A percentile compares a stretch with the other conserved stretches of the same genome.
Conservation (phyloP, 2,113 vertebrate species). For the Tonatia bakeri region DNA sequence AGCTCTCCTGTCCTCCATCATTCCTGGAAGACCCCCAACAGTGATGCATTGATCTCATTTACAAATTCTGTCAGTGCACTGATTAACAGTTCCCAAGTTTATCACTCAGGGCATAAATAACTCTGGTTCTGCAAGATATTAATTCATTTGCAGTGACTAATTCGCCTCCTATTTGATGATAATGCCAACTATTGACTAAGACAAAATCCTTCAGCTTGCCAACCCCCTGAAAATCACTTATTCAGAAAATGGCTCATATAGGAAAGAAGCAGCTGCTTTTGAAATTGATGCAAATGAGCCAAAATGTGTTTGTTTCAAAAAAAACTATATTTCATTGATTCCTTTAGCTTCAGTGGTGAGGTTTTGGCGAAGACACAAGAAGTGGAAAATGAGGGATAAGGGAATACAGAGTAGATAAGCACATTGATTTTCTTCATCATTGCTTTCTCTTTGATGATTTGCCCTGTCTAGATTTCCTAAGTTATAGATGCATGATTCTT, state of each 20-base stretch:
- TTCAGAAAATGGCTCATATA: constrained; percentile 40
- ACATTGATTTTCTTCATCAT: neutral
- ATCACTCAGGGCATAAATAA: constrained; percentile 64
- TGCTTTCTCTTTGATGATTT: constrained; percentile 13
- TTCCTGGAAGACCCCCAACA: constrained; percentile 52
- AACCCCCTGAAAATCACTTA: constrained; percentile 15
- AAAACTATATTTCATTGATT: neutral
- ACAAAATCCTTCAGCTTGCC: constrained; percentile 52
- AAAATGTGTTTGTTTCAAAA: constrained; percentile 30
- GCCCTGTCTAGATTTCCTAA: constrained; percentile 14
- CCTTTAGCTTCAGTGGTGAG: constrained; percentile 5
- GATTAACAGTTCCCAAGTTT: constrained; percentile 58
- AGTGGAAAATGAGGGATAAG: neutral
- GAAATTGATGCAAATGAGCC: constrained; percentile 9
- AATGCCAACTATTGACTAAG: constrained; percentile 63
- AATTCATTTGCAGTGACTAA: constrained; percentile 65
- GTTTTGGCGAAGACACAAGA: constrained; percentile 1
- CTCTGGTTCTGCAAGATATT: constrained; percentile 55
- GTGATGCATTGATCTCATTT: constrained; percentile 55
- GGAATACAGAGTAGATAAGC: neutral
- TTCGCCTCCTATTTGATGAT: constrained; percentile 59
- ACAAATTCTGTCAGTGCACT: constrained; percentile 50
- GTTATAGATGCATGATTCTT: neutral
- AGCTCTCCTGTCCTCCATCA: constrained; percentile 10
- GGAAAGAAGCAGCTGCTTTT: constrained; percentile 39